Base-by-base conservation (phyloP, 2,797 vertebrate genomes). In the Pangasius krempfi region DNA sequence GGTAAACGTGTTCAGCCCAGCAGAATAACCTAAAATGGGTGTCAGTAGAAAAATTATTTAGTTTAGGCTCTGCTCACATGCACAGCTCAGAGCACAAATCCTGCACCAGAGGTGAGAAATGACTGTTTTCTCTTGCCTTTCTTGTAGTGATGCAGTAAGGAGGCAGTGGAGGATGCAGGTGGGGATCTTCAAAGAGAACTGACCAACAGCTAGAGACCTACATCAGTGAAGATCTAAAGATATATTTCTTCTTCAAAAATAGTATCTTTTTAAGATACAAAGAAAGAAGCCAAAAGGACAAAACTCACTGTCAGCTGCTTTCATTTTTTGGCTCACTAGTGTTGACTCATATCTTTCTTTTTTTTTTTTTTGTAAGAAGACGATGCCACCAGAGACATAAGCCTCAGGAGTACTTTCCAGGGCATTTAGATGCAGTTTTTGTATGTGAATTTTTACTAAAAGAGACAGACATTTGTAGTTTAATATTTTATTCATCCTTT, bases 131-230 rank as follows among this genome's bases (percentile, higher is more conserved):
- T 88, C 70, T 86, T 84, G 14, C 37, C 56, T 62, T 89, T 88
- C 56, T 82, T 62, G 2, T 60, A 91, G 91, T 82, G 90, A 85
- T 76, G 76, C 9, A 56, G 82, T 58, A 90, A 90, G 86, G 72
- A 90, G 40, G 68, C 88, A 52, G 40, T 25, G 40, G 70, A 89
- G 33, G 72, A 88, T 37, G 13, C 60, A 75, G 82, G 80, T 89
- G 90, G 85, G 86, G 62, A 82, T 75, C 76, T 85, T 68, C 50
- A 12, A 60, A 85, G 18, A 52, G 5, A 73, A 20, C 78, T 70
- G 54, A 73, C 76, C 30, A 14, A 73, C 64, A 81, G 13, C 40
- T 70, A 30, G 68, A 85, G 75, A 89, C 78, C 50, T 14, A 56
- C 62, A 64, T 44, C 27, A 50, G 22, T 87, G 72, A 87, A 56